Base-by-base conservation (phyloP, 2,113 vertebrate genomes). In the Sylvia atricapilla region DNA sequence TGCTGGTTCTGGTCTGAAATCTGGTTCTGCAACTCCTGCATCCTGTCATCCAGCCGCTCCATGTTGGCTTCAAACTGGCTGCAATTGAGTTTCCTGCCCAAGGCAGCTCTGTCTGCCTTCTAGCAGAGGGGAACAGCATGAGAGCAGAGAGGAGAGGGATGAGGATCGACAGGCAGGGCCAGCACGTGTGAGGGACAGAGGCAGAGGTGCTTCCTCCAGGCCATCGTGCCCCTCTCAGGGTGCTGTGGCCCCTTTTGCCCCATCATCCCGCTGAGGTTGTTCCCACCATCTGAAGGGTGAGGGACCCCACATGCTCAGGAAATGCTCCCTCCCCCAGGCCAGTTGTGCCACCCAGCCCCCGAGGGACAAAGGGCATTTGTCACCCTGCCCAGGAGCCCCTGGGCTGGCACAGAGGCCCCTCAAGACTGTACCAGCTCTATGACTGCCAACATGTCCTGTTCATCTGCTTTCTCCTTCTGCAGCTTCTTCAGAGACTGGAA, bases 21-120 rank as follows among this genome's bases (percentile, higher is more conserved):
- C 94, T 97, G 98, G 75, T 95, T 96, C 74, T 98, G 95, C 52
- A 99, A 94, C 39, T 98, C 98, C 92, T 98, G 97, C 52, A 98
- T 96, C 97, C 98, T 97, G 69, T 83, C 52, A 41, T 94, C 97
- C 44, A 99, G 96, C 89, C 97, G 97, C 87, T 98, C 98, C 1
- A 98, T 97, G 53, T 89, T 97, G 0, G 90, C 95, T 9, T 99
- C 98, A 8, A 98, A 98, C 76, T 98, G 98, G 37, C 89, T 33
- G 0, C 95, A 94, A 68, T 97, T 98, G 84, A 99, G 98, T 75
- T 98, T 99, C 60, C 70, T 47, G 0, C 97, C 98, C 95, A 98
- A 91, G 60, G 98, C 94, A 0, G 50, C 56, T 95, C 97, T 98
- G 72, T 98, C 98, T 0, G 98, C 98, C 95, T 98, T 98, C 99